Percentiles rank a stretch among this genome's conserved stretches.
phyloP scores from a whole-genome alignment of 2,797 vertebrate genomes.

The Neostethus bicornis region DNA sequence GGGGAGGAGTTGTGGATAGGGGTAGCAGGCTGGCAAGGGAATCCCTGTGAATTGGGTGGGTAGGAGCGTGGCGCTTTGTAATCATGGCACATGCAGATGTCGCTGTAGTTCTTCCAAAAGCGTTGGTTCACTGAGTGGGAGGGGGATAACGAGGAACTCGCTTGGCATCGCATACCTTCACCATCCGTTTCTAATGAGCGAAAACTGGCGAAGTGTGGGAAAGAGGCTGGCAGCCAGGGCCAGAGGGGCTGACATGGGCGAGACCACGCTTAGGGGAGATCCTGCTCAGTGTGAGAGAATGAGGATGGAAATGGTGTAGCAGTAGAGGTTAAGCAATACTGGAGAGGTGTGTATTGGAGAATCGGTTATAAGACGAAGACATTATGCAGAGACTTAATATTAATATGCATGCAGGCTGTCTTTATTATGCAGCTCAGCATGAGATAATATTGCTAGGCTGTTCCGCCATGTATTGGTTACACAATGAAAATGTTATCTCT shows the following conservation, averaged over 20 bases:
- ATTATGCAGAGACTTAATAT: slow-evolving; percentile 87
- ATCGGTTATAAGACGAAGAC: slow-evolving; percentile 83
- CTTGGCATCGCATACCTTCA: slow-evolving; percentile 81
- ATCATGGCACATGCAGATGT: slow-evolving; percentile 97
- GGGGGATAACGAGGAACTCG: slow-evolving; percentile 81
- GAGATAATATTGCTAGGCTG: slow-evolving; percentile 69
- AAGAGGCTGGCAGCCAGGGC: slow-evolving; percentile 56
- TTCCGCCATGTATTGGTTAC: slow-evolving; percentile 63
- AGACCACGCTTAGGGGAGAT: slow-evolving; percentile 52
- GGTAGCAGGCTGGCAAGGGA: slow-evolving; percentile 69
- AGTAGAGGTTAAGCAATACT: slow-evolving; percentile 59
- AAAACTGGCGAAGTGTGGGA: slow-evolving; percentile 53
- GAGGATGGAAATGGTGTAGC: slow-evolving; percentile 85
- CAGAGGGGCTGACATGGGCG: slow-evolving; percentile 51
- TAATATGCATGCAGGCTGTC: slow-evolving; percentile 84
- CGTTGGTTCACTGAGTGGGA: slow-evolving; percentile 78
- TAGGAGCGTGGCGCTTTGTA: slow-evolving; percentile 82
- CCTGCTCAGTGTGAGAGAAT: slow-evolving; percentile 80
- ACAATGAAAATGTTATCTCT: slow-evolving; percentile 63
- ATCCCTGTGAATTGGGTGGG: slow-evolving; percentile 69
- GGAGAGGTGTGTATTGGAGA: slow-evolving; percentile 57
- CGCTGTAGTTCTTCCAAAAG: slow-evolving; percentile 99
- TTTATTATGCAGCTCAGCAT: slow-evolving; percentile 76
- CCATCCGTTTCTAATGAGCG: slow-evolving; percentile 67
- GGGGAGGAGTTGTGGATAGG: slow-evolving; percentile 57